These are phyloP conservation scores for Dromius quadrimaculatus DNA, from an alignment of 2,888 invertebrate genomes.

Conservation along the genomic window DNA sequence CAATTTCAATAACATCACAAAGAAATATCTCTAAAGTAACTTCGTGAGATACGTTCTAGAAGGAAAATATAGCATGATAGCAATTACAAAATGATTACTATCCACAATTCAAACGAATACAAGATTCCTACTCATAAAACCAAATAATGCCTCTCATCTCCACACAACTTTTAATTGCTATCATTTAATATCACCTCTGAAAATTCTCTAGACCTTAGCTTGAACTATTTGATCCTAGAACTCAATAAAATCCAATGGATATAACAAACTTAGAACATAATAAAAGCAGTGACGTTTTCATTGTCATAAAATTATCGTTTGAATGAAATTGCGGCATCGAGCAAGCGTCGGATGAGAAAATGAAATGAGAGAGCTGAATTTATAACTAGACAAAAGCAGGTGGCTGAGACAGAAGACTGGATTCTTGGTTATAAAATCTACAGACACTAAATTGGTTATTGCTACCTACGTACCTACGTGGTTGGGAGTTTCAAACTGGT, in stretches of 20 bases:
- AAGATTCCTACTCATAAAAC: slow-evolving; percentile 11
- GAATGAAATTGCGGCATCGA: background rate
- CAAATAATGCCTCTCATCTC: slow-evolving; percentile 1
- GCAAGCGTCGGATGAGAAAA: background rate
- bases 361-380: background rate
- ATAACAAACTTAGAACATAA: slow-evolving; percentile 22
- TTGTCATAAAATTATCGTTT: slow-evolving; percentile 29
- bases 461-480: no score
- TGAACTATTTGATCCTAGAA: slow-evolving; percentile 9
- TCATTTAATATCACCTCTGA: slow-evolving; percentile 4
- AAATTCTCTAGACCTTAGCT: background rate
- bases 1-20: no score
- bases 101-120: slow-evolving; percentile 9
- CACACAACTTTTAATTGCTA: slow-evolving; percentile 11
- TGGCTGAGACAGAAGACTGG: no score
- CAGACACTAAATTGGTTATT: no score
- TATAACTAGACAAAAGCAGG: slow-evolving; percentile 28
- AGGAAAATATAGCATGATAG: background rate
- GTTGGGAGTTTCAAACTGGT: no score
- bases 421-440: no score
- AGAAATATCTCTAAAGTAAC: no score
- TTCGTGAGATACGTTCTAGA: no score
- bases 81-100: background rate
- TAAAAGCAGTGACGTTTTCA: slow-evolving; percentile 23
- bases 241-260: slow-evolving; percentile 21